Evolutionary conservation across 2,797 vertebrate species (phyloP), one percentile per base, ranked within the genome.

Genomic region (Sciurus vulgaris): DNA sequence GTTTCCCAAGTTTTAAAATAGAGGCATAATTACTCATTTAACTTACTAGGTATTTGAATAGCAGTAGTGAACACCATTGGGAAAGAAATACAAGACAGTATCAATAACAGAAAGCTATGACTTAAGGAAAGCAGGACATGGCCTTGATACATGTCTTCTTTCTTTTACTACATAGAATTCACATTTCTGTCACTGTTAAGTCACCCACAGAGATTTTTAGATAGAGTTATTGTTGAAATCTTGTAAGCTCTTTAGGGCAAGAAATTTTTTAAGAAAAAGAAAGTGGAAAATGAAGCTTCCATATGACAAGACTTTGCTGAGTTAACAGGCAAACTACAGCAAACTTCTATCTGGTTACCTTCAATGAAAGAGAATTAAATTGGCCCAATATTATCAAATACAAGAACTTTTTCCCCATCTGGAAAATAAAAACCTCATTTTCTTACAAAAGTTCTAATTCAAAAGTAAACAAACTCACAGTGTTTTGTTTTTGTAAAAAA

Each of bases 351-450:
- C 44, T 38, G 30, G 30, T 86, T 59, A 92, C 20, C 28, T 56
- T 93, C 86, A 81, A 30, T 86, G n/a, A 96, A 92, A 96, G 6
- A 82, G 24, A 93, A 95, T 74, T 96, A 90, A 92, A 77, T 1
- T 59, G 41, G 89, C 44, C 82, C 90, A 88, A 84, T 77, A 90
- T 67, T 91, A 63, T 83, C 28, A 78, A 24, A 93, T 90, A 61
- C 78, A 89, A 76, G 26, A 82, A 3, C 5, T 49, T 41, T 67
- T 77, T 22, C 15, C 20, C 20, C 11, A 20, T n/a, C 14, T n/a
- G 14, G 7, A 13, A 49, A 44, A 70, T 7, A 8, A 38, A 17
- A 44, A 44, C 54, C 14, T 20, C 26, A 70, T 77, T 84, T 41
- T 84, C 26, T 81, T 86, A 94, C n/a, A 35, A 91, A 94, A 95